phyloP scores from a whole-genome alignment of 2,888 invertebrate genomes.

The Andrena bucephala region DNA sequence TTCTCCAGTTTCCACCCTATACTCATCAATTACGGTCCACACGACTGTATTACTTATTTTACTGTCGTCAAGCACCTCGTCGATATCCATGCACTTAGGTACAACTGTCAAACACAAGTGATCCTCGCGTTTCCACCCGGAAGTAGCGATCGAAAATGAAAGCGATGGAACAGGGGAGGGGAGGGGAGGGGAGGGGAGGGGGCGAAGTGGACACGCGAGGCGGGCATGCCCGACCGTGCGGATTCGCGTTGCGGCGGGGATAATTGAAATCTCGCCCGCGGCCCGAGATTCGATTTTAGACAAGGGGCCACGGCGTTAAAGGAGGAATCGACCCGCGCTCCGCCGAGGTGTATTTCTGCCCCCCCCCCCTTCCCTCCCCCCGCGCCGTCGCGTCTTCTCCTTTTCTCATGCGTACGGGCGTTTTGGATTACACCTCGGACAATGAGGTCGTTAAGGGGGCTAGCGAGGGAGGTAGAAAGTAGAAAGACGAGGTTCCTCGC shows the following conservation, averaged over 20 bases:
- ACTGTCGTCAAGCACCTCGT: not conserved
- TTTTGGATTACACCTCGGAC: constrained; percentile 81
- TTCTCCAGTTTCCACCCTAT: not conserved
- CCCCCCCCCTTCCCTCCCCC: not conserved
- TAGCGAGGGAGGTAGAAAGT: constrained; percentile 47
- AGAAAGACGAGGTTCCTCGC: constrained; percentile 38
- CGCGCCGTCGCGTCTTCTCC: not conserved
- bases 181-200: not conserved
- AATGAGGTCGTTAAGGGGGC: constrained; percentile 79
- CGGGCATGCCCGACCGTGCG: constrained; percentile 29
- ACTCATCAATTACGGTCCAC: no score
- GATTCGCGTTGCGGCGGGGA: constrained; percentile 57
- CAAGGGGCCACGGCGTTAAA: constrained; percentile 61
- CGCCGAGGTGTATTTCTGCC: constrained; percentile 2
- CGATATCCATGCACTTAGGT: not conserved
- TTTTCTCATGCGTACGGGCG: constrained; percentile 65
- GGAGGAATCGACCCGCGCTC: constrained; percentile 33
- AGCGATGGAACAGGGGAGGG: constrained; percentile 1
- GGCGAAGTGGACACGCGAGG: constrained; percentile 25
- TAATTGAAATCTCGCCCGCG: constrained; percentile 76
- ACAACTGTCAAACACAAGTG: no score
- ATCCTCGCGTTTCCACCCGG: not conserved
- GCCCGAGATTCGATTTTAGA: constrained; percentile 78
- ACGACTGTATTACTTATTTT: not conserved
- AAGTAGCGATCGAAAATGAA: not conserved